Evolutionary conservation across 2,888 invertebrate species (phyloP), one percentile per base, ranked within the genome.

Genomic region (Hirtodrosophila trivittata): DNA sequence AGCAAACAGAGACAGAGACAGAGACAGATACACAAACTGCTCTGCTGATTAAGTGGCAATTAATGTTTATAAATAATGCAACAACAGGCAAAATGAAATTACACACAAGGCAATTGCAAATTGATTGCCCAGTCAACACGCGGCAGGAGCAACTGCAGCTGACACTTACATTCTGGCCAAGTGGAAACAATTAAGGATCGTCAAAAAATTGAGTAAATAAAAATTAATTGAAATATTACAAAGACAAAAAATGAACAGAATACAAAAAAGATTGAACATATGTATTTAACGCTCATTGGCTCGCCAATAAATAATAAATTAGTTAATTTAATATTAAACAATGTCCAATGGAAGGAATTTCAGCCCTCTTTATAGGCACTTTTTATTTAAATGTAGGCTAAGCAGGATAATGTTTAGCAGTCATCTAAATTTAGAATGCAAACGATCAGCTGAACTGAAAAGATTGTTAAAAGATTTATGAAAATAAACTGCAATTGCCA

Each of bases 1-100:
- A 28, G 10, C 7, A 50, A 14, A 28, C 16, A 25, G 6, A 13
- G 26, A 13, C 25, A 13, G 39, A 33, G 50, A n/a, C n/a, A n/a
- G n/a, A n/a, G 30, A 39, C 35, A 45, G 25, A 52, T 26, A 37
- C 16, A 38, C 41, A 56, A 55, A 60, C 42, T 10, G 12, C 14
- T 14, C 28, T 35, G 39, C 64, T 65, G 73, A 69, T 60, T 70
- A 73, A 74, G 62, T 74, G 73, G 58, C 66, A 73, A 74, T 73
- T 74, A 73, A 69, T 58, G 57, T 45, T 39, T 49, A 69, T 73
- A 66, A 69, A 69, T 73, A 69, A 73, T 69, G 70, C 66, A 74
- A 69, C 43, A 60, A 62, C 59, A 56, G 49, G 59, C 68, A 46
- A 42, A 63, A 45, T 57, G 51, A 50, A 74, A 65, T 45, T 46